Evolutionary conservation across 2,888 invertebrate genomes (phyloP), one percentile per base, ranked within the genome.

Genomic region (Athetis lepigone): DNA sequence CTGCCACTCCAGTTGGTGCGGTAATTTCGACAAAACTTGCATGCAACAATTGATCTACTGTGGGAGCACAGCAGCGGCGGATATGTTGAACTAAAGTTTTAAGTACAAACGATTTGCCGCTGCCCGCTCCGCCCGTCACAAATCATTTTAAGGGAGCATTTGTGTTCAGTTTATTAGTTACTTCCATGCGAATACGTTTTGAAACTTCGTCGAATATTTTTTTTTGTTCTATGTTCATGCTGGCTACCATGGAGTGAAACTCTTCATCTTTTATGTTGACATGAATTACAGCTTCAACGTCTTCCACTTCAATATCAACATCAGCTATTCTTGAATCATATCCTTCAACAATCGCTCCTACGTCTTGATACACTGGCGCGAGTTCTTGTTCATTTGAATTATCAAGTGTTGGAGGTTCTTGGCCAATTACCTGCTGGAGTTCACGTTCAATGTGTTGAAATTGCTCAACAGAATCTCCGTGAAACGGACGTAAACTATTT

Each of bases 271-370:
- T 25, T 3, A 25, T 25, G 54, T 68, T 27, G 37, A 37, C n/a
- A 13, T 39, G 23, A 8, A 21, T 13, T 19, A 4, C 4, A 9
- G 21, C 49, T 49, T 13, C 49, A 36, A 49, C 13, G 11, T 47
- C 46, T 33, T 29, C 46, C 13, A 47, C 8, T 45, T 47, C 47
- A 8, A 33, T 29, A 47, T 47, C 18, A 47, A 19, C 21, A 29
- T 47, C 47, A 47, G 33, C 47, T 33, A 47, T 47, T 47, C 33
- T 29, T n/a, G 47, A 33, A 13, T 47, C 47, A 33, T 47, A 47
- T 47, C 47, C 47, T 0, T 33, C 47, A 33, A 47, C 33, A 18
- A 47, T 13, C 13, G 47, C 47, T 13, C 33, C 47, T 33, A 47
- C 19, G 1, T 47, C 33, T 6, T 29, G 29, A 7, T 47, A 33